These are phyloP conservation scores for Orbicella faveolata DNA, from an alignment of 64 coral and sea anemone species.

Conservation along the genomic window DNA sequence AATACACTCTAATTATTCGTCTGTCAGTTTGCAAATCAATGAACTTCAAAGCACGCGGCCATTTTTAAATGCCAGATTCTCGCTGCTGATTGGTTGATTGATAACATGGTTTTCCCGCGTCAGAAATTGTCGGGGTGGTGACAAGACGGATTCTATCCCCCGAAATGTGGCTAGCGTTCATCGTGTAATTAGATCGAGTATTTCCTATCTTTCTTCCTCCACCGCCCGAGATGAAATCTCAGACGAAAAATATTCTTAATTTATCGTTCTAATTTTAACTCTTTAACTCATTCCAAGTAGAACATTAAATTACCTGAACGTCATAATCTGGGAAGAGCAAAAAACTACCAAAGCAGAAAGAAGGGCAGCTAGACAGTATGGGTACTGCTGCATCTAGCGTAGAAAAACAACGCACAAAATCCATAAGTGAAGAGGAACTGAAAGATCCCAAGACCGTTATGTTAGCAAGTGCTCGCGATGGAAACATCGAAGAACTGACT, in stretches of 20 bases:
- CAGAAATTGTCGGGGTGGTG: neutral
- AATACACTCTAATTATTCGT: neutral
- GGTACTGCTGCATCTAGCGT: neutral
- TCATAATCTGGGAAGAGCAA: neutral
- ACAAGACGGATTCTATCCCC: too few relatives aligned
- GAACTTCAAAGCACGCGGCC: neutral
- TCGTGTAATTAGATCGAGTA: too few relatives aligned
- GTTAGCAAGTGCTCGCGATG: slow-evolving; percentile 21
- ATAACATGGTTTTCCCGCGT: neutral
- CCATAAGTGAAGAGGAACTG: neutral
- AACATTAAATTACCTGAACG: neutral
- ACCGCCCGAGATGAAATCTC: too few relatives aligned
- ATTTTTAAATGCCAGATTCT: slow-evolving; percentile 10
- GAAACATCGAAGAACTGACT: neutral
- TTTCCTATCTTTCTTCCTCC: too few relatives aligned
- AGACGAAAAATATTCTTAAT: neutral
- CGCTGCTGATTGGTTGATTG: slow-evolving; percentile 26
- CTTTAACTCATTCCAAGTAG: neutral
- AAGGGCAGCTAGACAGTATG: neutral
- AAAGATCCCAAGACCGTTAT: slow-evolving; percentile 23
- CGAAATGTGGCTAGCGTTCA: too few relatives aligned
- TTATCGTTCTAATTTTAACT: neutral
- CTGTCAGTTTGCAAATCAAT: neutral
- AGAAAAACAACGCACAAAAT: neutral
- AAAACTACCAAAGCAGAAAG: neutral